Conservation (phyloP, 2,888 invertebrate genomes). For the Philonicus albiceps region DNA sequence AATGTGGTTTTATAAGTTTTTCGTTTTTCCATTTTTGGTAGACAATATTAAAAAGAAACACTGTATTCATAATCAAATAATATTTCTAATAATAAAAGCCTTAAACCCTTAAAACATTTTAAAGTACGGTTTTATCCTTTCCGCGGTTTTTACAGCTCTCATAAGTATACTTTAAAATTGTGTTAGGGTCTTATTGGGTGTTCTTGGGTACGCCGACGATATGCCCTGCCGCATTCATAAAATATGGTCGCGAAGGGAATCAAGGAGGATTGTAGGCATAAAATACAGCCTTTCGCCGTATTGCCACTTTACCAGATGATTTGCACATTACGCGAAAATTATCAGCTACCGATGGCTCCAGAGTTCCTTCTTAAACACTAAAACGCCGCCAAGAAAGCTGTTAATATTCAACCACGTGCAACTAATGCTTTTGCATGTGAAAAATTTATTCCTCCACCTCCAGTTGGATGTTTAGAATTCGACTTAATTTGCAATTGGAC, state of each 20-base stretch:
- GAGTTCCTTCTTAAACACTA: neutral
- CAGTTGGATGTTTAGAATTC: neutral
- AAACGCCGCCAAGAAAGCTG: constrained; percentile 10
- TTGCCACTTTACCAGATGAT: neutral
- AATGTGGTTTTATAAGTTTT: too few relatives aligned
- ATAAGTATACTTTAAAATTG: neutral
- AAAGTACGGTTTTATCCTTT: neutral
- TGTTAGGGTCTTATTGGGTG: neutral
- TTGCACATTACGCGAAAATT: constrained; percentile 11
- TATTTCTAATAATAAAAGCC: neutral
- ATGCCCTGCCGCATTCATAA: neutral
- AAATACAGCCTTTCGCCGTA: neutral
- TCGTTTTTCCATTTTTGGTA: too few relatives aligned
- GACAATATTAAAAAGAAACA: too few relatives aligned
- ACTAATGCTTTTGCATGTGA: constrained; percentile 27
- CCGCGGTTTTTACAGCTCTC: neutral
- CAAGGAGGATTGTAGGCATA: neutral
- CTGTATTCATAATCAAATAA: neutral
- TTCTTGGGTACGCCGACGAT: neutral
- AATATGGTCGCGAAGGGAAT: neutral
- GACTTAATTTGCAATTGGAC: constrained; percentile 27
- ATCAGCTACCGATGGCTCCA: neutral
- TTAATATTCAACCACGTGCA: constrained; percentile 29
- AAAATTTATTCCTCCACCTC: constrained; percentile 14
- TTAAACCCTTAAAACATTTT: neutral